Conservation (phyloP, 2,888 invertebrate species). For the Linyphia triangularis region DNA sequence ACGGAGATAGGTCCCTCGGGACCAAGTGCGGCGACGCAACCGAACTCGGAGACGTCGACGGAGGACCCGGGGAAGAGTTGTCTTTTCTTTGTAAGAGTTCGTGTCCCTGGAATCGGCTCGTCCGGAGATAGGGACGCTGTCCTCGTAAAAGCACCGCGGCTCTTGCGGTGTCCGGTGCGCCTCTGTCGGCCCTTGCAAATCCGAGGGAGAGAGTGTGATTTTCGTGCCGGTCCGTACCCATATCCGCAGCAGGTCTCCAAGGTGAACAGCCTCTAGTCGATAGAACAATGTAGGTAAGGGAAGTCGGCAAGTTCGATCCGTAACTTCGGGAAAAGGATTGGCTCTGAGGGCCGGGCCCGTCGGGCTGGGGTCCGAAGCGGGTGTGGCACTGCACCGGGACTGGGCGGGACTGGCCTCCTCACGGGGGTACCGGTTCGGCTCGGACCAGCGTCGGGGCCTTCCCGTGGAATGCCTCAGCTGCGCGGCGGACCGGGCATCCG, state of each 20-base stretch:
- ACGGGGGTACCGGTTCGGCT: slow-evolving; percentile 65
- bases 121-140: slow-evolving; percentile 79
- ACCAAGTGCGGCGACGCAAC: no score
- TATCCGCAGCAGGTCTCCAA: slow-evolving; percentile 89
- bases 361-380: slow-evolving; percentile 82
- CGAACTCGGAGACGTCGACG: no score
- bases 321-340: slow-evolving; percentile 86
- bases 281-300: slow-evolving; percentile 86
- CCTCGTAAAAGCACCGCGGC: slow-evolving; percentile 80
- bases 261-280: slow-evolving; percentile 86
- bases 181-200: no score
- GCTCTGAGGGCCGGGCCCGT: slow-evolving; percentile 86
- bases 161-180: no score
- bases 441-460: slow-evolving; percentile 78
- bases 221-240: slow-evolving; percentile 79
- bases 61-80: no score
- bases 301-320: slow-evolving; percentile 85
- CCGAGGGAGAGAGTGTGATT: slow-evolving; percentile 64
- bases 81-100: slow-evolving; percentile 81
- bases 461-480: slow-evolving; percentile 79
- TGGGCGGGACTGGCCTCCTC: no score
- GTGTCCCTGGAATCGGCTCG: slow-evolving; percentile 81
- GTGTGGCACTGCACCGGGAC: no score
- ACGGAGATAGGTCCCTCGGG: no score
- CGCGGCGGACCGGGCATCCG: slow-evolving; percentile 65